These are phyloP conservation scores for Drosophila lacertosa DNA, from an alignment of 1,140 invertebrate genomes.

Conservation along the genomic window DNA sequence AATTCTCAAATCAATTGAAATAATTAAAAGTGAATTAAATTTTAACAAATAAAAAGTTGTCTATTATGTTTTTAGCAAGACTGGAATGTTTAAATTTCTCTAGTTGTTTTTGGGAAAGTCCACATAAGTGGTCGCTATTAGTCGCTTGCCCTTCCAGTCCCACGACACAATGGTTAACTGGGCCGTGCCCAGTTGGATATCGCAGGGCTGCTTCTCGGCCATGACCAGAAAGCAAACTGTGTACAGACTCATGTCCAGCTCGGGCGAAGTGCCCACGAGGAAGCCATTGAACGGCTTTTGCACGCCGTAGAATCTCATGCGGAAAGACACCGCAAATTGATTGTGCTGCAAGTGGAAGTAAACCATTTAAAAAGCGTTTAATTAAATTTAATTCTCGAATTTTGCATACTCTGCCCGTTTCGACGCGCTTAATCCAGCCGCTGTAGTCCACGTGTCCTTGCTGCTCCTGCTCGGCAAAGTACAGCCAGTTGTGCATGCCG, in stretches of 20 bases:
- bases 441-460: constrained; percentile 89
- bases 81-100: too few species aligned
- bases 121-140: constrained; percentile 90
- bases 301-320: constrained; percentile 89
- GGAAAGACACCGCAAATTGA: constrained; percentile 83
- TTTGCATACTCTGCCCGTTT: constrained; percentile 87
- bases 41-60: too few species aligned
- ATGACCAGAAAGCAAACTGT: constrained; percentile 92
- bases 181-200: constrained; percentile 88
- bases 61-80: too few species aligned
- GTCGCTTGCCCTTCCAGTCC: constrained; percentile 88
- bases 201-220: constrained; percentile 88
- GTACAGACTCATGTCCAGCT: constrained; percentile 95
- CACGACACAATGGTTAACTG: constrained; percentile 89
- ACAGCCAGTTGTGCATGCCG: constrained; percentile 95
- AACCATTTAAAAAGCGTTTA: neutral
- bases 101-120: neutral
- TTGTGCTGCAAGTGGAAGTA: constrained; percentile 39
- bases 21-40: too few species aligned
- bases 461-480: constrained; percentile 90
- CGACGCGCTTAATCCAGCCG: constrained; percentile 89
- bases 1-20: too few species aligned
- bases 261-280: constrained; percentile 95
- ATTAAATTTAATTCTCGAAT: neutral
- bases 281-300: constrained; percentile 91